A percentile compares a stretch with the other conserved stretches of the same genome.
Evolutionary conservation across 2,888 invertebrate genomes (phyloP).

Genomic region (Acronicta alni): DNA sequence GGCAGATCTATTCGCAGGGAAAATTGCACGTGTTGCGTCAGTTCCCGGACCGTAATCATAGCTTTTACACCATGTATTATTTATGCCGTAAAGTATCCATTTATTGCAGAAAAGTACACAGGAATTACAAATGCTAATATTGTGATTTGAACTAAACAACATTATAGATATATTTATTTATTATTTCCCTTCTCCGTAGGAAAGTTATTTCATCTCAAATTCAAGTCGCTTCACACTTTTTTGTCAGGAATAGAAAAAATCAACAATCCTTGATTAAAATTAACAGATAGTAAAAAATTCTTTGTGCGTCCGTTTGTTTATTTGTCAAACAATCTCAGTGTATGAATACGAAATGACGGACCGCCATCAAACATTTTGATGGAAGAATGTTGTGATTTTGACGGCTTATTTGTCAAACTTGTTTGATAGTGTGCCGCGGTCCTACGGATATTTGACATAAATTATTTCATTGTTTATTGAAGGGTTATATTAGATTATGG

Average conservation of each 20-base stretch:
- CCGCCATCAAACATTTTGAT: conserved; percentile 49
- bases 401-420: conserved; percentile 48
- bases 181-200: background rate
- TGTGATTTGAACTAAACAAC: background rate
- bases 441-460: conserved; percentile 37
- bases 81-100: conserved; percentile 21
- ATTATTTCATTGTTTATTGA: conserved; percentile 44
- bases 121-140: conserved; percentile 13
- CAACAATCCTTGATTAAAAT: conserved; percentile 47
- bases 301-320: conserved; percentile 44
- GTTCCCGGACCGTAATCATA: conserved; percentile 23
- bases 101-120: conserved; percentile 18
- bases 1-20: conserved; percentile 31
- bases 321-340: conserved; percentile 45
- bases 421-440: conserved; percentile 45
- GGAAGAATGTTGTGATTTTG: conserved; percentile 30
- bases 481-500: conserved; percentile 29
- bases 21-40: conserved; percentile 50
- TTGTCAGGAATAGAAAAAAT: conserved; percentile 13
- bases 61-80: conserved; percentile 32
- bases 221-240: conserved; percentile 28
- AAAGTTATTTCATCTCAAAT: conserved; percentile 15
- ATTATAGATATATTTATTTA: conserved; percentile 11
- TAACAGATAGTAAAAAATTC: conserved; percentile 46
- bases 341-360: conserved; percentile 50